Base-by-base conservation (phyloP, 2,797 vertebrate species). In the Stomatorhinus walkeri region DNA sequence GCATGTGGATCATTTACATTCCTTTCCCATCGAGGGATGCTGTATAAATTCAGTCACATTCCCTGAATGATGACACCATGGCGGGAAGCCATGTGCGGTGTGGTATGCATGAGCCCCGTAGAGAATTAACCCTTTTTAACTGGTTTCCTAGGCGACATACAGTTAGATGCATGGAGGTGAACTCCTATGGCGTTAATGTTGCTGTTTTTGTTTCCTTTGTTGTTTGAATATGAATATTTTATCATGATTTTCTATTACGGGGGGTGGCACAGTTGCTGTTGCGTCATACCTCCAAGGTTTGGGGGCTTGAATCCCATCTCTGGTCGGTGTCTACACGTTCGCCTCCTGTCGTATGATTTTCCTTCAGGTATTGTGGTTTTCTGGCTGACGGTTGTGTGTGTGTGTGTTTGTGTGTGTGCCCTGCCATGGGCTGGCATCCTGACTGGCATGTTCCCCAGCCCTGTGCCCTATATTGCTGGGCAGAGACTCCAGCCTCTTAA, bases 111-210 rank as follows among this genome's bases (percentile, higher is more conserved):
- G 49, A 87, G 16, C 49, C 28, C 85, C 49, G 5, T 36, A 40
- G 85, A 28, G 52, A 48, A 46, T 49, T 84, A 24, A 49, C n/a
- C 28, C 43, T 49, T 84, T 48, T 51, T 51, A 48, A 56, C n/a
- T 87, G 28, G 85, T 87, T 87, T 56, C 85, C 85, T 54, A 54
- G 85, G 85, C 32, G 51, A 87, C 85, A 36, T 84, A 51, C 40
- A 40, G 85, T 59, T 32, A 87, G 85, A 40, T 7, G 28, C 52
- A 87, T 87, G 51, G 85, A 51, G 51, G 85, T 52, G 51, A 51
- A 56, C 51, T 86, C 85, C 43, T 86, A 32, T 86, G 85, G 49
- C 16, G 85, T 19, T 32, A 54, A 52, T 36, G 51, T 59, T 16
- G 14, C 51, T 36, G 24, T 87, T 87, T 36, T 87, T 54, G 24